Evolutionary conservation across 2,797 vertebrate species (phyloP), one percentile per base, ranked within the genome.

Genomic region (Neosalanx taihuensis): DNA sequence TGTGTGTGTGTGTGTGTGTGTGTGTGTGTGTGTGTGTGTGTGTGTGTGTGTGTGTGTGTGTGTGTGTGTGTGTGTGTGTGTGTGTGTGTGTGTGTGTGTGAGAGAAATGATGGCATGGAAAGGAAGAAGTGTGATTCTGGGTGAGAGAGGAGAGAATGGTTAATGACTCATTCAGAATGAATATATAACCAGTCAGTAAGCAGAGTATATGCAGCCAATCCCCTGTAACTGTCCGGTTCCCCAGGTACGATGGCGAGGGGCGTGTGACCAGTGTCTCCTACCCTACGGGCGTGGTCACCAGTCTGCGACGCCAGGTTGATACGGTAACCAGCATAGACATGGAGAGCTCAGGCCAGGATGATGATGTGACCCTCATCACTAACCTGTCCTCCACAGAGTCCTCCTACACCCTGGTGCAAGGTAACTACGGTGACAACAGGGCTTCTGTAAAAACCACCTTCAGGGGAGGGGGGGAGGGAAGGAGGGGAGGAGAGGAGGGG

Each of bases 351-450:
- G 95, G 95, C 86, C 90, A 94, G 64, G 95, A 96, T 66, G 94
- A 95, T 7, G 95, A 96, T 17, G 92, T 96, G 86, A 95, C 94
- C 2, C 93, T 96, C 78, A 93, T 95, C 81, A 96, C 95, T 84
- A 95, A 95, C 85, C 92, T 96, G 10, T 96, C 95, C 49, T 95
- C 95, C 1, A 94, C 94, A 74, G 94, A 96, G 83, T 94, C 94
- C 31, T 95, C 95, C 33, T 96, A 95, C 78, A 95, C 93, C n/a
- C 94, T 96, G 29, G 51, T 65, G 49, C 70, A 51, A 66, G 35
- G 26, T 64, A 70, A 5, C 6, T 37, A 37, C 18, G 51, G 51
- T n/a, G 51, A 18, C 10, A 46, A 46, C 10, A 46, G 12, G 7
- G 41, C 13, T 9, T 46, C 41, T 46, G 41, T 46, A 46, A 12